Conservation (phyloP, 64 coral and sea anemone species). For the Actinia equina region DNA sequence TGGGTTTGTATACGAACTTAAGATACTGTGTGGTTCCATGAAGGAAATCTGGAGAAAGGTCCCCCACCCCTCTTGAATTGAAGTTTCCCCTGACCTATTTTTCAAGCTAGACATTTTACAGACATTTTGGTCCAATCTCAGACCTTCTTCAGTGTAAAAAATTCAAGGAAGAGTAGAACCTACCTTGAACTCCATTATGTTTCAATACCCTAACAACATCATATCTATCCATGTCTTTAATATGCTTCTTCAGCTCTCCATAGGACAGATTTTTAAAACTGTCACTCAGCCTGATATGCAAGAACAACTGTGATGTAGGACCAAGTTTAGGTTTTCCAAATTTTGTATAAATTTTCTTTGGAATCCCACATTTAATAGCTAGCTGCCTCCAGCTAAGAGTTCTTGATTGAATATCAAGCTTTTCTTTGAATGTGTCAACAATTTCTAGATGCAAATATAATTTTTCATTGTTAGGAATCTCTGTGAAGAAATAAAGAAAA, state of each 20-base stretch:
- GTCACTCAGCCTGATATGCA: neutral
- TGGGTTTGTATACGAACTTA: too few species aligned
- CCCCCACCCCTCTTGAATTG: too few species aligned
- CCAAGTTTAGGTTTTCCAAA: slow-evolving; percentile 19
- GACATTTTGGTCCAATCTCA: too few species aligned
- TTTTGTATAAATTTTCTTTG: neutral
- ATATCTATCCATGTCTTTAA: neutral
- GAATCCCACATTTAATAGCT: neutral
- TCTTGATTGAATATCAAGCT: neutral
- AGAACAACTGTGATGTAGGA: neutral
- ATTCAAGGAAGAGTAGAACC: too few species aligned
- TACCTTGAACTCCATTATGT: neutral
- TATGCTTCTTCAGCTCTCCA: neutral
- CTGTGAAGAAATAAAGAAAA: neutral
- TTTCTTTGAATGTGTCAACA: neutral
- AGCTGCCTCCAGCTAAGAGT: neutral
- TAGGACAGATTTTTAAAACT: neutral
- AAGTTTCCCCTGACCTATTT: too few species aligned
- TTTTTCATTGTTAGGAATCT: neutral
- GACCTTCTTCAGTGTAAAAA: too few species aligned
- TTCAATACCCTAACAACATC: neutral
- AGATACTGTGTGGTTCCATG: too few species aligned
- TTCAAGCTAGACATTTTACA: too few species aligned
- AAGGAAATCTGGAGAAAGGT: too few species aligned
- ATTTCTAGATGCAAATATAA: neutral